A percentile compares a stretch with the other conserved stretches of the same genome.
These are phyloP conservation scores for Zaprionus obscuricornis DNA, from an alignment of 2,888 invertebrate genomes.

Conservation along the genomic window DNA sequence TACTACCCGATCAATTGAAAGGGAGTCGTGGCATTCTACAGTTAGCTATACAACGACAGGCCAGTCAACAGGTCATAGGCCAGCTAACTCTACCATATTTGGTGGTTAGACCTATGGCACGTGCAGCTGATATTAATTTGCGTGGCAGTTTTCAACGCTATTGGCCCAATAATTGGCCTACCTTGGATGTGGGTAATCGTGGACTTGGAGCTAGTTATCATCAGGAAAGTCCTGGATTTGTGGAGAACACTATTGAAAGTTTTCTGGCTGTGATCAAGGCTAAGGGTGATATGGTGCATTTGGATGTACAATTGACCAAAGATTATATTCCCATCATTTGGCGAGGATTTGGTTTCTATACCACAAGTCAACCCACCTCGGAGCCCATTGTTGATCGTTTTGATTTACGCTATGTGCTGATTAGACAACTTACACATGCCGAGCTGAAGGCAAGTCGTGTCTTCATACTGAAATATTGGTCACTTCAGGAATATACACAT, in stretches of 20 bases:
- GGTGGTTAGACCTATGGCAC: conserved; percentile 75
- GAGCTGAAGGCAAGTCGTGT: conserved; percentile 95
- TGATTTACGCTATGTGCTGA: conserved; percentile 94
- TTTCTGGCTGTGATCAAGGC: conserved; percentile 93
- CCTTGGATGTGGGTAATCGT: conserved; percentile 96
- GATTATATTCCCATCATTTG: conserved; percentile 97
- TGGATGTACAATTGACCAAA: conserved; percentile 98
- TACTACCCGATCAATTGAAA: conserved; percentile 90
- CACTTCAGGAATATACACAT: conserved; percentile 87
- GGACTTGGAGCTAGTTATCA: conserved; percentile 94
- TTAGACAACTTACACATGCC: conserved; percentile 94
- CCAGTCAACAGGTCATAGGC: conserved; percentile 90
- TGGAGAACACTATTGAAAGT: conserved; percentile 97
- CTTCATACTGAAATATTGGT: conserved; percentile 89
- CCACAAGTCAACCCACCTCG: conserved; percentile 84
- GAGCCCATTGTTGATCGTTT: conserved; percentile 88
- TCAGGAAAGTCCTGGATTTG: conserved; percentile 87
- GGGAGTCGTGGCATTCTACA: conserved; percentile 89
- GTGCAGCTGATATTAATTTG: conserved; percentile 86
- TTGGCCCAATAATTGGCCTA: conserved; percentile 94
- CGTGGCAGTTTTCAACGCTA: conserved; percentile 91
- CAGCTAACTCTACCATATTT: conserved; percentile 87
- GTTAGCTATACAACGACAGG: conserved; percentile 87
- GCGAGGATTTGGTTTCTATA: conserved; percentile 93
- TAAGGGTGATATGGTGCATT: conserved; percentile 98